phyloP scores from a whole-genome alignment of 1,140 invertebrate genomes.

The Agrypnia vestita region DNA sequence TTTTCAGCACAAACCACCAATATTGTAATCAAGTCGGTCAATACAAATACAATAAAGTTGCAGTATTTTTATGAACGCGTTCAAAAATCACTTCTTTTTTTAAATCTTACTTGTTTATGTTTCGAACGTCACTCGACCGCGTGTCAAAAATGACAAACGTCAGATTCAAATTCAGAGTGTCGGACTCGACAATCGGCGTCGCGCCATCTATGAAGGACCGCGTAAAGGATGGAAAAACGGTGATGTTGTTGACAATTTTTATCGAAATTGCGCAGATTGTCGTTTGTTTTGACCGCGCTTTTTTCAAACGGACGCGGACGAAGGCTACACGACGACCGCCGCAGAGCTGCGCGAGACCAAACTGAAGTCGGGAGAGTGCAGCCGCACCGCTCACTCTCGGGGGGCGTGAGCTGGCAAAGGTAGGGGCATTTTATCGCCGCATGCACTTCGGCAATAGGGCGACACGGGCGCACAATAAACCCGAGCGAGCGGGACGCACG shows the following conservation, averaged over 20 bases:
- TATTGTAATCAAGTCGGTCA: not conserved
- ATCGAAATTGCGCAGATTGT: not conserved
- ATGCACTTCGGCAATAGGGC: conserved; percentile 52
- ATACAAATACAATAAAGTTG: not conserved
- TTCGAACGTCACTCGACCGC: conserved; percentile 43
- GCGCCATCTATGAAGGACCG: not conserved
- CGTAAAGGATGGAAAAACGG: not conserved
- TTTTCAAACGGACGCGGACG: not conserved
- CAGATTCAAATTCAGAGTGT: conserved; percentile 18
- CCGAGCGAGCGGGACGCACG: conserved; percentile 35
- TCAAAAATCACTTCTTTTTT: not conserved
- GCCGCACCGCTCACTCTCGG: conserved; percentile 22
- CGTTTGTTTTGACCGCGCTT: not conserved
- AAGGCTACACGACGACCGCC: conserved; percentile 24
- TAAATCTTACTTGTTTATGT: conserved; percentile 25
- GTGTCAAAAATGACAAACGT: conserved; percentile 36
- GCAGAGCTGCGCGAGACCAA: conserved; percentile 1
- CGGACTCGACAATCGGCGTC: too few relatives aligned
- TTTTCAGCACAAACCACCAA: not conserved
- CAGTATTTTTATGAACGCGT: not conserved
- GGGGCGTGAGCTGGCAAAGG: conserved; percentile 31
- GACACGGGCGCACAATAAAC: conserved; percentile 43
- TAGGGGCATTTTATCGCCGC: conserved; percentile 42
- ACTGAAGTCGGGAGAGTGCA: conserved; percentile 22
- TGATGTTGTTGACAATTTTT: not conserved